These are phyloP conservation scores for Aselliscus stoliczkanus DNA, from an alignment of 2,797 vertebrate genomes.

Conservation along the genomic window DNA sequence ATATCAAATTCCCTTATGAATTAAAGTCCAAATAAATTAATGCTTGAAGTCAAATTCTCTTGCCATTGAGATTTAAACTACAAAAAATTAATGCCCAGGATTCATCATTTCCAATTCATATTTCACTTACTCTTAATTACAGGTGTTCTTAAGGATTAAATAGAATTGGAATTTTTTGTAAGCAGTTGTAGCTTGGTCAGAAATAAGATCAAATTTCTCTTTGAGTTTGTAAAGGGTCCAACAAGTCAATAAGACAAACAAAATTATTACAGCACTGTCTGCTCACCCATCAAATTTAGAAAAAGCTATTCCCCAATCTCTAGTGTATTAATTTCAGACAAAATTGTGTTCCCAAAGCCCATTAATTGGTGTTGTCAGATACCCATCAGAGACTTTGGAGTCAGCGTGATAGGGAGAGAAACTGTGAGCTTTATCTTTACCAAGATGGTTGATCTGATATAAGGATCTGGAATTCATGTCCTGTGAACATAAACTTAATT, in stretches of 20 bases:
- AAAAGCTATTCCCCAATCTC: background rate
- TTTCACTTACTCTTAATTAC: background rate
- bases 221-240: background rate
- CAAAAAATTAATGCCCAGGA: background rate
- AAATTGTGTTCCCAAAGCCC: background rate
- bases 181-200: background rate
- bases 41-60: background rate
- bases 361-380: background rate
- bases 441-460: background rate
- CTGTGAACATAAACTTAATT: background rate
- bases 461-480: background rate
- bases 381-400: background rate
- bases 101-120: background rate
- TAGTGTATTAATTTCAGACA: background rate
- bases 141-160: background rate
- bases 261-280: background rate
- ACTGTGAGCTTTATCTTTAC: background rate
- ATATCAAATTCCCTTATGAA: slow-evolving; percentile 4
- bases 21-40: background rate
- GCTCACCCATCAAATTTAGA: background rate
- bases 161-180: background rate
- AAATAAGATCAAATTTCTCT: background rate
- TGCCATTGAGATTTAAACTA: slow-evolving; percentile 29
- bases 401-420: background rate
- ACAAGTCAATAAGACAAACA: background rate